Conservation (phyloP, 2,888 invertebrate genomes). For the Tetanocera ferruginea region DNA sequence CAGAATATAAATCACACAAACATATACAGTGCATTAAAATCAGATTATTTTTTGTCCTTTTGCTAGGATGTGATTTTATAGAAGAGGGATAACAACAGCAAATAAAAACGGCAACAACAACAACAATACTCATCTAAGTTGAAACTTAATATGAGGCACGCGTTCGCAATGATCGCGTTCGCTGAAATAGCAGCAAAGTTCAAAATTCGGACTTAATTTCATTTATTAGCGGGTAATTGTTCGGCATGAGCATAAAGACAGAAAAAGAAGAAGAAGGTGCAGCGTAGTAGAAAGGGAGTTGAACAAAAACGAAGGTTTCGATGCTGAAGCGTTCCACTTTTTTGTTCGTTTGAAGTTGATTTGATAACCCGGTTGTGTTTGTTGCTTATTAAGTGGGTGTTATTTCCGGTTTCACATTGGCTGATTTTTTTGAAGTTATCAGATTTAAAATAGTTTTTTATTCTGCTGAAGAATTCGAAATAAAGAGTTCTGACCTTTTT, state of each 20-base stretch:
- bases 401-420: not conserved
- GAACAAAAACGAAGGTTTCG: not conserved
- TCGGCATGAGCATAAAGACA: not conserved
- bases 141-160: conserved; percentile 67
- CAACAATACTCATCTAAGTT: conserved; percentile 31
- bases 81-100: not conserved
- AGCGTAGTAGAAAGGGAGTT: not conserved
- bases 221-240: conserved; percentile 34
- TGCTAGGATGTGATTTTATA: not conserved
- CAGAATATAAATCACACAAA: not conserved
- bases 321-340: not conserved
- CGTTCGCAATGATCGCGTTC: conserved; percentile 51
- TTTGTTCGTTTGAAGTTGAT: not conserved
- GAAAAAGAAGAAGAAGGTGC: no score
- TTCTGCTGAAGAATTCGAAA: no score
- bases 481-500: no score
- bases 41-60: not conserved
- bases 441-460: no score
- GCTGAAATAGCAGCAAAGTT: conserved; percentile 4
- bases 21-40: conserved; percentile 4
- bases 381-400: conserved; percentile 22
- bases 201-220: conserved; percentile 30
- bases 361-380: not conserved
- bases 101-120: not conserved
- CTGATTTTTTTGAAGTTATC: not conserved